A percentile compares a stretch with the other conserved stretches of the same genome.
Conservation (phyloP, 2,888 invertebrate species). For the Rotaria socialis region DNA sequence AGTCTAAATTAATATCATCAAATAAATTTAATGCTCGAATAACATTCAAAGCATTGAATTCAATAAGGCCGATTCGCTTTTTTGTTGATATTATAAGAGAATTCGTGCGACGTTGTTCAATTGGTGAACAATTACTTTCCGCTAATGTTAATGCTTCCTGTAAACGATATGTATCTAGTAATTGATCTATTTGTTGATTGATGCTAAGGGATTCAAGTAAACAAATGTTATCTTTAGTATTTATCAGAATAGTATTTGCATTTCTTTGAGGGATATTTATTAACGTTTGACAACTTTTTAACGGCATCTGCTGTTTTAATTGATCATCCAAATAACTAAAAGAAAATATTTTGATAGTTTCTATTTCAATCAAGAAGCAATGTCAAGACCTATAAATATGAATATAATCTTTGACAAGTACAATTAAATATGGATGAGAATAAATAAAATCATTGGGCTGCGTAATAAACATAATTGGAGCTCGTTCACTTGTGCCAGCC, state of each 20-base stretch:
- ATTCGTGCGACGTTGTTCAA: not conserved
- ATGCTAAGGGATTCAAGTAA: not conserved
- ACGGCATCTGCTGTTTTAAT: not conserved
- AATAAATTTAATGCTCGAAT: not conserved
- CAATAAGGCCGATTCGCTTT: not conserved
- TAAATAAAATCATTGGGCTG: not conserved
- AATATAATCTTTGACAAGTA: not conserved
- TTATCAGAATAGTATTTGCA: not conserved
- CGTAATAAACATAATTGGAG: conserved; percentile 21
- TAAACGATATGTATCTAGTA: conserved; percentile 24
- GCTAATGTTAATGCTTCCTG: conserved; percentile 32
- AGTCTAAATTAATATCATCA: not conserved
- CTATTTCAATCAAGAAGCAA: not conserved
- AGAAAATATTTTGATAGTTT: too few species aligned
- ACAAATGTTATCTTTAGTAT: not conserved
- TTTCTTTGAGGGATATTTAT: not conserved
- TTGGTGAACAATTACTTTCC: not conserved
- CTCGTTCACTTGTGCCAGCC: conserved; percentile 1
- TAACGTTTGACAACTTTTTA: not conserved
- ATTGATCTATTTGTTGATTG: conserved; percentile 9
- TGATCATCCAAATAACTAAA: conserved; percentile 31
- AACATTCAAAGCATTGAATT: not conserved
- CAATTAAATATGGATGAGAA: conserved; percentile 1
- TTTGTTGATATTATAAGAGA: not conserved
- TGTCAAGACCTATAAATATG: not conserved